Conservation (phyloP, 2,888 invertebrate species). For the Dinocampus coccinellae region DNA sequence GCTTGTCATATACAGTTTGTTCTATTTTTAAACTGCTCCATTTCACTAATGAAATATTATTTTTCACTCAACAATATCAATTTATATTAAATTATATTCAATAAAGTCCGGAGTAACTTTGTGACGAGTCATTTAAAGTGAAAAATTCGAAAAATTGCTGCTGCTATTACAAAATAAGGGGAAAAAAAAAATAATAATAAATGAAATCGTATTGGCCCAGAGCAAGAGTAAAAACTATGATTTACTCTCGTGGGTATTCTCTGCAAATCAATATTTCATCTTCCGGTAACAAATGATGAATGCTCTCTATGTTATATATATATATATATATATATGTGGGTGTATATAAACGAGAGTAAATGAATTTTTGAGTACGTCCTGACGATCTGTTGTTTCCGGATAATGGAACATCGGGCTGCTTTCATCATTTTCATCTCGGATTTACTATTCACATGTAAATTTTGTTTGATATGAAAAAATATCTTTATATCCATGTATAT, state of each 20-base stretch:
- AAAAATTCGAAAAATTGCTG: background rate
- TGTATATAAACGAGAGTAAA: no score
- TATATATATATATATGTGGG: no score
- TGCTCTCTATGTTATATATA: background rate
- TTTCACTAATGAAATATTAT: no score
- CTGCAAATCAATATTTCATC: slow-evolving; percentile 24
- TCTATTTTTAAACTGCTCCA: background rate
- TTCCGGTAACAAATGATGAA: slow-evolving; percentile 27
- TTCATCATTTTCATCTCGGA: no score
- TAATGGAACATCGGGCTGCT: slow-evolving; percentile 31
- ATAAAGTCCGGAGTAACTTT: no score
- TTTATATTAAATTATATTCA: no score
- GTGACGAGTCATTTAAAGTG: no score
- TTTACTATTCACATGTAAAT: no score
- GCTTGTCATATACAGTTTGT: background rate
- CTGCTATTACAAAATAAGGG: no score
- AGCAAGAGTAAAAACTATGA: slow-evolving; percentile 11
- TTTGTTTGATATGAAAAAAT: no score
- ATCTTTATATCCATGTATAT: background rate
- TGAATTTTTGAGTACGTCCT: slow-evolving; percentile 30
- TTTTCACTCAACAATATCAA: no score
- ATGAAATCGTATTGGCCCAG: slow-evolving; percentile 1
- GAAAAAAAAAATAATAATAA: background rate
- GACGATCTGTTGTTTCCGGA: slow-evolving; percentile 25
- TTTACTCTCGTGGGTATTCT: slow-evolving; percentile 9